Evolutionary conservation across 2,113 vertebrate genomes (phyloP).

Genomic region (Thamnaconus septentrionalis): DNA sequence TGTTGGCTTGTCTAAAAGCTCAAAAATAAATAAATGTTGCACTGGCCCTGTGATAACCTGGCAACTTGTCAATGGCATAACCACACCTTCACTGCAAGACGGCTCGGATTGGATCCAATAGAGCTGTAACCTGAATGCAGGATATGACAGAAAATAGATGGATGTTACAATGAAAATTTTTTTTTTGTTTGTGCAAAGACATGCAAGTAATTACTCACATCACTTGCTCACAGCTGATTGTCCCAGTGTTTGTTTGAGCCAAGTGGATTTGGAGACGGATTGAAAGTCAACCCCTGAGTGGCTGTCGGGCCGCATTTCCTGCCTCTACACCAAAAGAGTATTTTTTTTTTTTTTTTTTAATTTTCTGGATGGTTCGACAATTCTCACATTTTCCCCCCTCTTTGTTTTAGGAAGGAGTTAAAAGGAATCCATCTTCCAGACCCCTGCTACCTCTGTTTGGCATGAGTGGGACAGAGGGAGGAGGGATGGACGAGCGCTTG

Average conservation of each 20-base stretch:
- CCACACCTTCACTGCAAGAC: too few species aligned
- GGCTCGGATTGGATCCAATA: too few species aligned
- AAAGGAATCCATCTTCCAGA: constrained; percentile 41
- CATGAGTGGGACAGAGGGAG: constrained; percentile 17
- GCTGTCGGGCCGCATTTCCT: constrained; percentile 17
- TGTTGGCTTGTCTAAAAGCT: too few species aligned
- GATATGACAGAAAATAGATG: too few species aligned
- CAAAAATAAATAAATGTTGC: too few species aligned
- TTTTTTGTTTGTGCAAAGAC: neutral
- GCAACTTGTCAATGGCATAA: too few species aligned
- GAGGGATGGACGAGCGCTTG: constrained; percentile 12
- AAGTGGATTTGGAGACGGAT: neutral
- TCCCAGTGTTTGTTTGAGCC: neutral
- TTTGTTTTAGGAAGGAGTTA: constrained; percentile 30
- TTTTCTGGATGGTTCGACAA: constrained; percentile 1
- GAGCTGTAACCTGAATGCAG: too few species aligned
- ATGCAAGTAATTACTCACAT: neutral
- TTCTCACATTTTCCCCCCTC: constrained; percentile 3
- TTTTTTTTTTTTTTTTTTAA: too few species aligned
- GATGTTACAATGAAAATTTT: too few species aligned
- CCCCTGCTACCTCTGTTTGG: constrained; percentile 16
- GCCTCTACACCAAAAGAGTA: constrained; percentile 10
- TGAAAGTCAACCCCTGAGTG: constrained; percentile 24
- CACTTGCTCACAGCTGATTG: constrained; percentile 1
- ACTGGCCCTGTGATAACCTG: too few species aligned